Conservation (phyloP, 35 echinoderm and acorn worm species). For the Amphiura filiformis region DNA sequence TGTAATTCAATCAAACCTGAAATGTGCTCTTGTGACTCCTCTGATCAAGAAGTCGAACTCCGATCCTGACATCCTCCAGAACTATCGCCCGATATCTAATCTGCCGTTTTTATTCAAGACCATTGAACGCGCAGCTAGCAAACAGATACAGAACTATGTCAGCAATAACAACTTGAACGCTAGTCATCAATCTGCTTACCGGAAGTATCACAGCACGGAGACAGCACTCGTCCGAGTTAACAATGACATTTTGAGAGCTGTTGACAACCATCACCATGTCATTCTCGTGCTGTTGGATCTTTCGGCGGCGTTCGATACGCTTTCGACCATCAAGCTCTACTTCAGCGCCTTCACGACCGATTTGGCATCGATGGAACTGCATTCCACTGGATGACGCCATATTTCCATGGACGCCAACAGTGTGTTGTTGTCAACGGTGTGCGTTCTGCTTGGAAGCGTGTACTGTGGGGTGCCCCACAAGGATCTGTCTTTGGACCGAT, state of each 20-base stretch:
- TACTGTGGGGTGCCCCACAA: constrained; percentile 1
- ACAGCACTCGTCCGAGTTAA: constrained; percentile 43
- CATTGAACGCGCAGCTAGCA: constrained; percentile 8
- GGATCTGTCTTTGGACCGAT: not conserved
- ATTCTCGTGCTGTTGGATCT: constrained; percentile 31
- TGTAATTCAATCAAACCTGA: not conserved
- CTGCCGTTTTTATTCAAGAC: not conserved
- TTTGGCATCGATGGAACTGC: constrained; percentile 26
- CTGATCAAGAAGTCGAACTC: constrained; percentile 6
- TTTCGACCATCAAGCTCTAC: constrained; percentile 28
- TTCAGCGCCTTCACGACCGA: constrained; percentile 11
- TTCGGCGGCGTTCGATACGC: constrained; percentile 9
- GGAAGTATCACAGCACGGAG: constrained; percentile 16
- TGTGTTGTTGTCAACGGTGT: not conserved
- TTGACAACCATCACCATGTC: constrained; percentile 20
- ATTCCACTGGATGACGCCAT: not conserved
- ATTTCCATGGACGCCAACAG: not conserved
- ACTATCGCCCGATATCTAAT: constrained; percentile 20
- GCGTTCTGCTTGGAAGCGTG: not conserved
- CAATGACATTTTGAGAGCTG: constrained; percentile 23
- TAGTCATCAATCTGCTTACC: constrained; percentile 23
- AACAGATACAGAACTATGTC: constrained; percentile 25
- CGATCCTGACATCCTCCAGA: not conserved
- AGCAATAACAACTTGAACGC: constrained; percentile 36
- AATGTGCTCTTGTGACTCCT: constrained; percentile 1